These are phyloP conservation scores for Semnornis frantzii DNA, from an alignment of 2,113 vertebrate genomes.

Conservation along the genomic window DNA sequence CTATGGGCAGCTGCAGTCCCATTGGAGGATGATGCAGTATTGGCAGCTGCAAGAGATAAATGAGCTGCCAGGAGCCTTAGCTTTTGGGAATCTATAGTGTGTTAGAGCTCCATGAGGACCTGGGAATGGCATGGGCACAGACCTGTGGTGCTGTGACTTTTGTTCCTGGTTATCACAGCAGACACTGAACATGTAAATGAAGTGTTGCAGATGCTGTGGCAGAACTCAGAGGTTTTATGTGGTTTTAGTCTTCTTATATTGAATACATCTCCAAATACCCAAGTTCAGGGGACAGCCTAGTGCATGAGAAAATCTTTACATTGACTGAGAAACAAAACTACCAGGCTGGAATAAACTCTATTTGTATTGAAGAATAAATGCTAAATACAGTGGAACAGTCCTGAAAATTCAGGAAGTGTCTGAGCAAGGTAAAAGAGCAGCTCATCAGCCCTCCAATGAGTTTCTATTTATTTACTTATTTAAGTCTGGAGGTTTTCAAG, in stretches of 20 bases:
- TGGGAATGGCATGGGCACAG: neutral
- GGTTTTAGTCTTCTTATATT: neutral
- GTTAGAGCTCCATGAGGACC: neutral
- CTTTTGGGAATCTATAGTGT: neutral
- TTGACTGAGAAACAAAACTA: neutral
- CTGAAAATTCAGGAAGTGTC: neutral
- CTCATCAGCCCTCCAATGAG: neutral
- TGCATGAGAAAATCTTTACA: neutral
- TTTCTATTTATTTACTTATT: neutral
- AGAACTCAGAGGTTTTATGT: neutral
- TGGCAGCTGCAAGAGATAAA: neutral
- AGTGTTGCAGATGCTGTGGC: neutral
- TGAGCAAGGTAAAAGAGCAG: neutral
- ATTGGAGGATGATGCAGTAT: neutral
- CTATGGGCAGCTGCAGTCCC: neutral
- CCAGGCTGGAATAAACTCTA: neutral
- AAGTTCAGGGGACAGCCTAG: neutral
- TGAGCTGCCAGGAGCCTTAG: neutral
- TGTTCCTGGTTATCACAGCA: neutral
- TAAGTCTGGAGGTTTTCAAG: neutral
- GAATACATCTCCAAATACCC: neutral
- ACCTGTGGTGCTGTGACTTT: neutral
- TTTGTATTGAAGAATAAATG: neutral
- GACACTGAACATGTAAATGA: neutral
- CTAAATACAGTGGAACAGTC: neutral